These are phyloP conservation scores for Eulemur coronatus DNA, from an alignment of 2,797 vertebrate species.

Conservation along the genomic window DNA sequence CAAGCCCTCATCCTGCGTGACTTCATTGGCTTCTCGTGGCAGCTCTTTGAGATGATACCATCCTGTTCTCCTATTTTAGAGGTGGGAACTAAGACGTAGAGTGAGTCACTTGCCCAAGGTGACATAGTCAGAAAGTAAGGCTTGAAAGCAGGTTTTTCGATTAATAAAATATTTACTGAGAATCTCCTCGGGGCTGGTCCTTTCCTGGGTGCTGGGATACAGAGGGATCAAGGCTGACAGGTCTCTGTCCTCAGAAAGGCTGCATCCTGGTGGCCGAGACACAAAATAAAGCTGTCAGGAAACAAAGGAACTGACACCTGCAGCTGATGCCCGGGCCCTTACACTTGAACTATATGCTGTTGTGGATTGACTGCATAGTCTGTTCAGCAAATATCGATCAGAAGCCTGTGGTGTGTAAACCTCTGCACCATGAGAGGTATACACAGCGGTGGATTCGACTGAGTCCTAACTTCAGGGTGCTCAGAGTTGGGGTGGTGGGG, in stretches of 20 bases:
- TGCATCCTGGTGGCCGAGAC: neutral
- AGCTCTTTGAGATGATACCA: neutral
- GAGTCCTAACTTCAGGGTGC: neutral
- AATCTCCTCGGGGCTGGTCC: neutral
- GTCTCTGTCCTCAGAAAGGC: neutral
- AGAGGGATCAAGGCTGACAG: neutral
- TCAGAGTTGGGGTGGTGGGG: no score
- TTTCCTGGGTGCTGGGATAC: neutral
- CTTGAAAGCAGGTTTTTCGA: neutral
- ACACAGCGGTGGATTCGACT: no score
- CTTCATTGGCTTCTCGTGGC: neutral
- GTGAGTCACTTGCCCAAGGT: neutral
- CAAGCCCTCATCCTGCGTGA: no score
- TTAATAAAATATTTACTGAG: neutral
- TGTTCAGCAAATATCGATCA: neutral
- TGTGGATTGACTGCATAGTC: neutral
- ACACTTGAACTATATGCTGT: neutral
- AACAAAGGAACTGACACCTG: neutral
- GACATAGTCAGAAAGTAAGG: neutral
- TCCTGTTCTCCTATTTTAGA: neutral
- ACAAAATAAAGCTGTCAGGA: neutral
- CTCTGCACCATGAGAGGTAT: fast-evolving
- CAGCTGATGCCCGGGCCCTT: fast-evolving
- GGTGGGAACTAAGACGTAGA: neutral
- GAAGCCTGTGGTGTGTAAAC: neutral